Evolutionary conservation across 2,113 vertebrate genomes (phyloP).

Genomic region (Peromyscus maniculatus): DNA sequence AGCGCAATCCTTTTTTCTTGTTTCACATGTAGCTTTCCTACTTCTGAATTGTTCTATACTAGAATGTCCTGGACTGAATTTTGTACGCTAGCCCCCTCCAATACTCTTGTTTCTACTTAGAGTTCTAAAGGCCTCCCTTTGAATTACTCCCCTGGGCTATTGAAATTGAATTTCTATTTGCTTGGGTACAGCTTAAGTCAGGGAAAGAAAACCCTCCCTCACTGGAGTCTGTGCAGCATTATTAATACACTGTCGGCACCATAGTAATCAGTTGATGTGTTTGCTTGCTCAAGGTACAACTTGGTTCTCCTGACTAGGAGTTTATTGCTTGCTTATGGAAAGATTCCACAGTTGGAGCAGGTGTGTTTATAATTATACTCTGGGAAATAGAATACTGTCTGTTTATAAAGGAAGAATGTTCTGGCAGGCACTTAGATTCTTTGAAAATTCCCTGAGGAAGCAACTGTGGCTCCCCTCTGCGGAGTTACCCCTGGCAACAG

Average conservation of each 20-base stretch:
- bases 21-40: neutral
- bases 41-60: neutral
- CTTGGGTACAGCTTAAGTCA: conserved; percentile 77
- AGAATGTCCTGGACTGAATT: neutral
- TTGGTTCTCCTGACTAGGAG: conserved; percentile 81
- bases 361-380: conserved; percentile 84
- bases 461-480: conserved; percentile 55
- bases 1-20: neutral
- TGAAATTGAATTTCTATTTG: conserved; percentile 73
- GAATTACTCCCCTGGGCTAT: conserved; percentile 59
- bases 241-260: conserved; percentile 69
- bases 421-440: conserved; percentile 46
- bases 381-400: conserved; percentile 79
- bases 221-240: conserved; percentile 54
- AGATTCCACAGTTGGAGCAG: conserved; percentile 80
- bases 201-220: conserved; percentile 54
- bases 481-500: conserved; percentile 45
- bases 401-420: conserved; percentile 71
- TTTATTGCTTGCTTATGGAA: conserved; percentile 80
- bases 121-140: neutral
- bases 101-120: neutral
- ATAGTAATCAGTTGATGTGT: conserved; percentile 78
- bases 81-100: neutral
- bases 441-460: conserved; percentile 80
- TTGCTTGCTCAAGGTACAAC: conserved; percentile 77